phyloP scores from a whole-genome alignment of 1,140 invertebrate species.

The Plectrocnemia conspersa region DNA sequence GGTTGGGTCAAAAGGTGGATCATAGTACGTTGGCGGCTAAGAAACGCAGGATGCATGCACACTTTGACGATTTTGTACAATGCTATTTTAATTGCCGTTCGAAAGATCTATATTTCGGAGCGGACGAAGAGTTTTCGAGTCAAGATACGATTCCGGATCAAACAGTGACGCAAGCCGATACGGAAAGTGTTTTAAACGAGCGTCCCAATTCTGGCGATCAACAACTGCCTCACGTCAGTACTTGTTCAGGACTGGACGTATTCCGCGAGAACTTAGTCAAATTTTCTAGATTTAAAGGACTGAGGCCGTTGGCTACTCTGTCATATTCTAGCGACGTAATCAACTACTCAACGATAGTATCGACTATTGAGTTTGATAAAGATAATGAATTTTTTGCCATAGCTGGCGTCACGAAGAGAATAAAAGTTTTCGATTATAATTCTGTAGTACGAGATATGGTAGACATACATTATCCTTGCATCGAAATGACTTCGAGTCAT shows the following conservation, averaged over 20 bases:
- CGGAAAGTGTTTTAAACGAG: constrained; percentile 35
- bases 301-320: constrained; percentile 78
- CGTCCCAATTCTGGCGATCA: constrained; percentile 34
- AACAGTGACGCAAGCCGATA: constrained; percentile 35
- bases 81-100: constrained; percentile 78
- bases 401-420: constrained; percentile 92
- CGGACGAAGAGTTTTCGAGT: constrained; percentile 29
- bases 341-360: constrained; percentile 89
- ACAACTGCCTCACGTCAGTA: constrained; percentile 38
- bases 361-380: constrained; percentile 95
- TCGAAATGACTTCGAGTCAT: constrained; percentile 89
- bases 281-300: constrained; percentile 77
- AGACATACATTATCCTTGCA: constrained; percentile 88
- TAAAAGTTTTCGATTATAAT: constrained; percentile 91
- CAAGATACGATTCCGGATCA: constrained; percentile 34
- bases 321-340: constrained; percentile 85
- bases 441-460: constrained; percentile 78
- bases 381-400: constrained; percentile 96
- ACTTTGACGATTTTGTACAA: constrained; percentile 87
- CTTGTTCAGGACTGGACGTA: constrained; percentile 61
- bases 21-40: constrained; percentile 57
- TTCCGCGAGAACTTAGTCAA: constrained; percentile 86
- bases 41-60: constrained; percentile 72
- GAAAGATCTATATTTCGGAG: constrained; percentile 64
- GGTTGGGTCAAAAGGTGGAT: constrained; percentile 31